Percentiles rank a stretch among this genome's conserved stretches.
These are phyloP conservation scores for Nautilus pompilius DNA, from an alignment of 1,140 invertebrate species.

Conservation along the genomic window DNA sequence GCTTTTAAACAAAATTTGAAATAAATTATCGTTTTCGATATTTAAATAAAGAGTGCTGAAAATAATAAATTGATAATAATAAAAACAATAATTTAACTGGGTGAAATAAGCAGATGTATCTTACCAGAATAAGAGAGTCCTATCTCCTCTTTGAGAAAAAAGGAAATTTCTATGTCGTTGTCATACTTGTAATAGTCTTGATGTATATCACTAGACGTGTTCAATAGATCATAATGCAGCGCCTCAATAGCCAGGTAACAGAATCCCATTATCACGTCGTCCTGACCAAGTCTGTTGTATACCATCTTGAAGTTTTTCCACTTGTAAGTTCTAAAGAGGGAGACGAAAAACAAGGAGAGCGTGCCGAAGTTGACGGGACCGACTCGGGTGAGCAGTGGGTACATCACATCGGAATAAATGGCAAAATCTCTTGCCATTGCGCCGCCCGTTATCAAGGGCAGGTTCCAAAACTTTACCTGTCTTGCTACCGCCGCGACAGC, in stretches of 20 bases:
- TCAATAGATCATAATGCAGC: constrained; percentile 15
- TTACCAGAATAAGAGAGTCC: constrained; percentile 22
- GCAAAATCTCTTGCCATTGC: constrained; percentile 76
- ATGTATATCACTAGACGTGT: background rate
- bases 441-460: constrained; percentile 79
- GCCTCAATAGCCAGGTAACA: constrained; percentile 23
- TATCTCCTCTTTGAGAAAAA: constrained; percentile 17
- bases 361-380: constrained; percentile 74
- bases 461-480: constrained; percentile 81
- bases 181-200: constrained; percentile 21
- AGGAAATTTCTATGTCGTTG: background rate
- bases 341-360: constrained; percentile 66
- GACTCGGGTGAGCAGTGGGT: constrained; percentile 76
- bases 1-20: too few relatives aligned
- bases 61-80: too few relatives aligned
- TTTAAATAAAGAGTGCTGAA: too few relatives aligned
- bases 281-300: constrained; percentile 66
- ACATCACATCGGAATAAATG: constrained; percentile 52
- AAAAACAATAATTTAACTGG: too few relatives aligned
- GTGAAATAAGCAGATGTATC: too few relatives aligned
- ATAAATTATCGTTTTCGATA: too few relatives aligned
- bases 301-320: constrained; percentile 70
- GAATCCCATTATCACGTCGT: constrained; percentile 25
- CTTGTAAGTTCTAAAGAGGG: constrained; percentile 63
- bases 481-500: constrained; percentile 83